Conservation (phyloP, 1,140 invertebrate genomes). For the Drosophila rufa region DNA sequence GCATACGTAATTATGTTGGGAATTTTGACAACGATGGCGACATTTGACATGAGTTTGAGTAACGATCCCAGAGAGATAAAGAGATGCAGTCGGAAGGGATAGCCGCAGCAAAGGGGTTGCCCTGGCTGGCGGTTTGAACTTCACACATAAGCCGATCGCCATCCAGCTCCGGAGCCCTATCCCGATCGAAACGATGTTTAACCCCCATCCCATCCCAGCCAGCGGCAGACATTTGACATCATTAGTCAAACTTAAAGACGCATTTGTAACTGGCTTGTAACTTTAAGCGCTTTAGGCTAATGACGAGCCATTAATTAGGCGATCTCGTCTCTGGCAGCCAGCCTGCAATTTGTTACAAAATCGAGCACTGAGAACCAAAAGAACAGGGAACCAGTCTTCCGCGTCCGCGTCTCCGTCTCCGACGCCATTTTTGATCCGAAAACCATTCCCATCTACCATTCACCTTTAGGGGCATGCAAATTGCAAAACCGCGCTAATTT, state of each 20-base stretch:
- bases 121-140: conserved; percentile 71
- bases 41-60: conserved; percentile 82
- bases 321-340: conserved; percentile 3
- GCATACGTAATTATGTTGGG: conserved; percentile 81
- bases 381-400: conserved; percentile 23
- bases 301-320: conserved; percentile 69
- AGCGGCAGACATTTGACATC: conserved; percentile 64
- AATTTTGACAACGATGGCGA: conserved; percentile 79
- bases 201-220: conserved; percentile 14
- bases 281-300: conserved; percentile 63
- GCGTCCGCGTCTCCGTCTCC: not conserved
- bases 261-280: conserved; percentile 74
- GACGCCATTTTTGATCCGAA: conserved; percentile 69
- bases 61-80: conserved; percentile 61
- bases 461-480: conserved; percentile 62
- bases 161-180: not conserved
- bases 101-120: conserved; percentile 32
- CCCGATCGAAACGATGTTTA: conserved; percentile 22
- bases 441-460: conserved; percentile 33
- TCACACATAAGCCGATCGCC: conserved; percentile 76
- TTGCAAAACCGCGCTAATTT: conserved; percentile 83
- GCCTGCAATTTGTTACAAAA: conserved; percentile 52
- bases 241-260: conserved; percentile 82
- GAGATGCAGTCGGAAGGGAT: conserved; percentile 25
- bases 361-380: conserved; percentile 22